Evolutionary conservation across 2,888 invertebrate species (phyloP), one percentile per base, ranked within the genome.

Genomic region (Drosophila diplacantha): DNA sequence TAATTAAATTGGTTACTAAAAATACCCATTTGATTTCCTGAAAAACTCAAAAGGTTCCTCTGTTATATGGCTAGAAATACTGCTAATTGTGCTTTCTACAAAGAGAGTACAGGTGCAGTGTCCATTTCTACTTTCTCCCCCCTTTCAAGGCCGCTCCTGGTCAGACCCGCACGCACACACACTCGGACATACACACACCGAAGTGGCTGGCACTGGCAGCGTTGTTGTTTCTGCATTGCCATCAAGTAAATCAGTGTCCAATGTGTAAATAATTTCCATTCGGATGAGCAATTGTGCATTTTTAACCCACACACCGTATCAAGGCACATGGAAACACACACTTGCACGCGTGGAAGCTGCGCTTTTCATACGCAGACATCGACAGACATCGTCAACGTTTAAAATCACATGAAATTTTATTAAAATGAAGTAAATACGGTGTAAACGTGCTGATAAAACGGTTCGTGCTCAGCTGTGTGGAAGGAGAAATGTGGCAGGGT

Each of bases 241-340:
- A 76, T 76, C 76, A 83, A 81, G 83, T 81, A 83, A 81, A 76
- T 83, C 81, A 81, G 79, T 81, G 81, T 74, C 82, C 82, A 83
- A 83, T 81, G 82, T 85, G 85, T 83, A 85, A 86, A 87, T 87
- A 87, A 87, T 87, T 87, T 87, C 87, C 87, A 86, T 81, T 74
- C 78, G 83, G 85, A 81, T 86, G 83, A 81, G 81, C 86, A 87
- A 83, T 83, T 84, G 85, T 85, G 86, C 85, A 85, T 82, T 84
- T 77, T 72, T 71, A 69, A 69, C 52, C 71, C 68, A 71, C 61
- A 75, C 62, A 71, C 55, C 55, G 53, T 43, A 56, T 35, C 63
- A 14, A 59, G 43, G 37, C 46, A 47, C n/a, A 43, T 37, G 38
- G 18, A 41, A 9, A 51, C 34, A 44, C 26, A 9, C 24, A 22